Conservation (phyloP, 2,888 invertebrate genomes). For the Lepidocyrtoides sp. region DNA sequence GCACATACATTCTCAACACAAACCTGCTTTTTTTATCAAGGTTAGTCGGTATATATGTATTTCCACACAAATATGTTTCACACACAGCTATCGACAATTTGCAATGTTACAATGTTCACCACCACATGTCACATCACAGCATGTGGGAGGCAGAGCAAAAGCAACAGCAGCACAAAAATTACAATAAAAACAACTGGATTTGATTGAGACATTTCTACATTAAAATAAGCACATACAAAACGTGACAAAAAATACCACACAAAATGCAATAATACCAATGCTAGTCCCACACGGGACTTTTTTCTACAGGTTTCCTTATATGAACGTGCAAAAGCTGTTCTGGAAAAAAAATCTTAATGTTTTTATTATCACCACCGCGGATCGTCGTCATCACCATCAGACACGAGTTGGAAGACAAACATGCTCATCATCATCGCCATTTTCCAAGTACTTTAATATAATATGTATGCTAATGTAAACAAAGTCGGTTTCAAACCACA, state of each 20-base stretch:
- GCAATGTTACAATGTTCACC: not conserved
- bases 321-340: not conserved
- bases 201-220: no score
- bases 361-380: no score
- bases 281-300: not conserved
- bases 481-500: not conserved
- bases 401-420: no score
- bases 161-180: no score
- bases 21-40: not conserved
- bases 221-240: not conserved
- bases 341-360: no score
- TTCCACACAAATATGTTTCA: not conserved
- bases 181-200: no score
- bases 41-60: not conserved
- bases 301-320: conserved; percentile 21
- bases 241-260: not conserved
- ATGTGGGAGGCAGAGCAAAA: not conserved
- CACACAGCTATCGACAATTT: not conserved
- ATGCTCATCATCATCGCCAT: no score
- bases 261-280: not conserved
- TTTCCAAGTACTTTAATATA: no score
- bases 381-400: not conserved
- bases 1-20: not conserved
- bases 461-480: not conserved
- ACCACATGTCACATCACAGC: not conserved